These are phyloP conservation scores for Bemisia tabaci DNA, from an alignment of 1,140 invertebrate species.

Conservation along the genomic window DNA sequence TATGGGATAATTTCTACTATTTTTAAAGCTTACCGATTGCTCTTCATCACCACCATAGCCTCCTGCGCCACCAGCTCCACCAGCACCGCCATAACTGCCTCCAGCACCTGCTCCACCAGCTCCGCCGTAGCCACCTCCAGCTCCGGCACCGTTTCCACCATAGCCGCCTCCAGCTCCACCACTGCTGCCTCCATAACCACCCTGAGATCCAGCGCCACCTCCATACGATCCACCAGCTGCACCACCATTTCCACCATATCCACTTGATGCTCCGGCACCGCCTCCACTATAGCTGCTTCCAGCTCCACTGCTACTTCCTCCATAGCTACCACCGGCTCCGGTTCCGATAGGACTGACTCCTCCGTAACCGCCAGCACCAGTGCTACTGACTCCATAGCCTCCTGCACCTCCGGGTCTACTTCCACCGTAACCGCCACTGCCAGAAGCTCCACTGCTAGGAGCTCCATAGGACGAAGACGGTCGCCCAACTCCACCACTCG, in stretches of 20 bases:
- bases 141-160: background rate
- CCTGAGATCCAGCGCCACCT: background rate
- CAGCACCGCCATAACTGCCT: background rate
- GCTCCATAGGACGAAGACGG: background rate
- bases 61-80: background rate
- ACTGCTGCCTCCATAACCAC: background rate
- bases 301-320: background rate
- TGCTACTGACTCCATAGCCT: background rate
- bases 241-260: background rate
- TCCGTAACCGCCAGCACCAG: background rate
- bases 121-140: background rate
- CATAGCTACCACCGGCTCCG: background rate
- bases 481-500: background rate
- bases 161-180: background rate
- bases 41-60: background rate
- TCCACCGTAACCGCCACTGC: background rate
- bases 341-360: background rate
- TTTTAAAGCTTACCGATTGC: background rate
- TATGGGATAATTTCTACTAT: too few species aligned
- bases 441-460: background rate
- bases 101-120: background rate
- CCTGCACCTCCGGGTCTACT: background rate
- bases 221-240: background rate
- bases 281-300: background rate
- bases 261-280: background rate